Conservation (phyloP, 1,140 invertebrate species). For the Bombus affinis region DNA sequence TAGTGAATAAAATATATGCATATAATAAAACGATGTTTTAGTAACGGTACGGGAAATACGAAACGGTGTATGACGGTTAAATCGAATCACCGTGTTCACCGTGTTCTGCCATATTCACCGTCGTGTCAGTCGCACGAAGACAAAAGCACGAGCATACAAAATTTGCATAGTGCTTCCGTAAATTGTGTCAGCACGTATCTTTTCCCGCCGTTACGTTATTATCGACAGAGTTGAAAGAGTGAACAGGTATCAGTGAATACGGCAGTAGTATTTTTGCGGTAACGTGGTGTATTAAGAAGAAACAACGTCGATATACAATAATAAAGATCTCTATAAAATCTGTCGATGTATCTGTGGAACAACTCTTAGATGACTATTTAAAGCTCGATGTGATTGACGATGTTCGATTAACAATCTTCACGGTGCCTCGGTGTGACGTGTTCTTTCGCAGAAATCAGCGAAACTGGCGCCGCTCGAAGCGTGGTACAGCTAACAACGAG, state of each 20-base stretch:
- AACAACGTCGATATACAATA: conserved; percentile 72
- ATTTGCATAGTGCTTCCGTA: not conserved
- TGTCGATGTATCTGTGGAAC: conserved; percentile 34
- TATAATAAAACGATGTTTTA: not conserved
- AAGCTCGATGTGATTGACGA: conserved; percentile 21
- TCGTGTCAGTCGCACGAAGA: not conserved
- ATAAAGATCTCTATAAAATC: conserved; percentile 34
- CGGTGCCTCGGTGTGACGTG: conserved; percentile 72
- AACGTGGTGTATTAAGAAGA: conserved; percentile 75
- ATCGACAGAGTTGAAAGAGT: conserved; percentile 45
- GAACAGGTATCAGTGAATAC: conserved; percentile 77
- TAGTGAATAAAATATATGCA: not conserved
- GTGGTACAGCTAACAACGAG: conserved; percentile 11
- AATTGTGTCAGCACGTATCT: not conserved
- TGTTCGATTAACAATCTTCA: conserved; percentile 51
- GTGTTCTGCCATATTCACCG: conserved; percentile 74
- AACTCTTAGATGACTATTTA: conserved; percentile 39
- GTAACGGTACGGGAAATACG: conserved; percentile 52
- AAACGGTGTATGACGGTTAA: conserved; percentile 23
- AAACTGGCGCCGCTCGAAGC: not conserved
- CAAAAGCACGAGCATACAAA: not conserved
- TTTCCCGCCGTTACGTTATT: conserved; percentile 51
- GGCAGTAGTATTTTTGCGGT: conserved; percentile 75
- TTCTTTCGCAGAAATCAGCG: conserved; percentile 14
- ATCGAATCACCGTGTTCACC: conserved; percentile 54